Evolutionary conservation across 2,113 vertebrate genomes (phyloP).

Genomic region (Salminus brasiliensis): DNA sequence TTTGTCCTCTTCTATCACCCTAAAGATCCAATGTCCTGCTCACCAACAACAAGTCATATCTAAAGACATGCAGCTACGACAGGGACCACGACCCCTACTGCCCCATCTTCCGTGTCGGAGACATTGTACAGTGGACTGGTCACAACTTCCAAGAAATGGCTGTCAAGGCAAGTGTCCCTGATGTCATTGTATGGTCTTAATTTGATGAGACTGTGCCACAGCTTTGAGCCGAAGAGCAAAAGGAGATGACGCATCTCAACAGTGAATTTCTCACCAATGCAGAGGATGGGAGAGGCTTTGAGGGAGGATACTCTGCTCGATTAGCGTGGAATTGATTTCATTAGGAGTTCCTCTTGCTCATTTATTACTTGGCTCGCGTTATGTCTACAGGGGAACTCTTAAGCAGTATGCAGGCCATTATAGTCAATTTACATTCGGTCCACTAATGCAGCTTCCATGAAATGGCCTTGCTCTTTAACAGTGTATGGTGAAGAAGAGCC

Average conservation of each 20-base stretch:
- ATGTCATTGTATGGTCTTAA: background rate
- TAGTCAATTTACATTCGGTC: background rate
- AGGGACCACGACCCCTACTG: slow-evolving; percentile 81
- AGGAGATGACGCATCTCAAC: background rate
- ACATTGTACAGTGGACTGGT: slow-evolving; percentile 80
- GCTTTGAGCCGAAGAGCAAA: background rate
- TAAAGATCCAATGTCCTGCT: slow-evolving; percentile 86
- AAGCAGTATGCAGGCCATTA: background rate
- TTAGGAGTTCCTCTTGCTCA: background rate
- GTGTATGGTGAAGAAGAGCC: background rate
- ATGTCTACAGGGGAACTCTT: background rate
- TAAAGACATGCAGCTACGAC: slow-evolving; percentile 86
- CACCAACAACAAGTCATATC: slow-evolving; percentile 73
- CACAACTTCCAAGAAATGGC: slow-evolving; percentile 86
- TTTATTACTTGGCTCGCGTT: background rate
- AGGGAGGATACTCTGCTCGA: background rate
- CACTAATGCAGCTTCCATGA: background rate
- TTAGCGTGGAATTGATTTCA: slow-evolving; percentile 15
- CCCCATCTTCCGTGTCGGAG: slow-evolving; percentile 89
- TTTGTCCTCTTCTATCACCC: background rate
- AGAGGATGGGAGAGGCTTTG: background rate
- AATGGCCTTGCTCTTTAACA: background rate
- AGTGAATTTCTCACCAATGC: background rate
- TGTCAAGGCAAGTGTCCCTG: slow-evolving; percentile 73
- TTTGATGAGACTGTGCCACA: background rate